Evolutionary conservation across 92 coral and sea anemone species (phyloP).

Genomic region (Palythoa grandiflora): DNA sequence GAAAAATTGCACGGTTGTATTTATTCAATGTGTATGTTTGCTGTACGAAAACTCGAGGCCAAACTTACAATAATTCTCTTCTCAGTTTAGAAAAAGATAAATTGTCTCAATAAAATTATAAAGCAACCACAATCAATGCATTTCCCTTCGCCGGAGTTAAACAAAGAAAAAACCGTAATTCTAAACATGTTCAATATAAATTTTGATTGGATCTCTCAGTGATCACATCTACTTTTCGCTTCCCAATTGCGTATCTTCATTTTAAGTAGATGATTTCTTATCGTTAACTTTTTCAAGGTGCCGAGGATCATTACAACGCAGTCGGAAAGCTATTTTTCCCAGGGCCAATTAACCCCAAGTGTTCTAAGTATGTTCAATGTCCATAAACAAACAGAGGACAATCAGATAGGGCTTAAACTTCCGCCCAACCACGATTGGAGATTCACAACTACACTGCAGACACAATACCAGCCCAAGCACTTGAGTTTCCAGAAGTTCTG

Average conservation of each 20-base stretch:
- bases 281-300: conserved; percentile 8
- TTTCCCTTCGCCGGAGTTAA: background rate
- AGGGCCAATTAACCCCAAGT: conserved; percentile 36
- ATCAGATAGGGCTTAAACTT: conserved; percentile 24
- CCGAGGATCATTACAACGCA: background rate
- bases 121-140: background rate
- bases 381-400: conserved; percentile 33
- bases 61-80: background rate
- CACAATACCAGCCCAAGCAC: background rate
- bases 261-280: background rate
- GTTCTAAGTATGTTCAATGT: conserved; percentile 29
- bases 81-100: background rate
- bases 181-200: background rate
- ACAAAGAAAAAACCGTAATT: background rate
- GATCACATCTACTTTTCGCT: background rate
- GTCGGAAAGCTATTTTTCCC: conserved; percentile 36
- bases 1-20: background rate
- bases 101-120: background rate
- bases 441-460: background rate
- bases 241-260: too few relatives aligned
- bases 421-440: conserved; percentile 25
- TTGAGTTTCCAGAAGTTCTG: background rate
- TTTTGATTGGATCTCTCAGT: too few relatives aligned
- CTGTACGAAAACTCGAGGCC: background rate
- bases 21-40: background rate